A percentile compares a stretch with the other conserved stretches of the same genome.
phyloP scores from a whole-genome alignment of 1,140 invertebrate genomes.

The Drosophila malerkotliana region DNA sequence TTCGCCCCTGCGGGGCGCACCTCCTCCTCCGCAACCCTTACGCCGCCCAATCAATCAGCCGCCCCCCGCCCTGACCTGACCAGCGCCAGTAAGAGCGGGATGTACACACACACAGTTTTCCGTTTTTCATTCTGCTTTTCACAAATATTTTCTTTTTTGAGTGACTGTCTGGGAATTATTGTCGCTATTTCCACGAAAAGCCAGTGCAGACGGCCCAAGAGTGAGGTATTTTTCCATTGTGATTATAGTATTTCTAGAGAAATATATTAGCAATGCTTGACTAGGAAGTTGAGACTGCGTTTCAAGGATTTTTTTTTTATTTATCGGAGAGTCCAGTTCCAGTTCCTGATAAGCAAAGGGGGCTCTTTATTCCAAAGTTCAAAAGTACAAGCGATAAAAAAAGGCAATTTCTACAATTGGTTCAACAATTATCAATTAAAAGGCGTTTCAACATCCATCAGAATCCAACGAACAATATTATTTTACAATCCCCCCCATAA shows the following conservation, averaged over 20 bases:
- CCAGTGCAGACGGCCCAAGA: conserved; percentile 10
- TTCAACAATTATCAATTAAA: conserved; percentile 31
- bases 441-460: conserved; percentile 35
- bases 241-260: background rate
- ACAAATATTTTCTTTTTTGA: conserved; percentile 66
- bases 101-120: conserved; percentile 3
- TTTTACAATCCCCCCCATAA: conserved; percentile 41
- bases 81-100: conserved; percentile 4
- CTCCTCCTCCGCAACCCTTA: conserved; percentile 16
- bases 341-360: conserved; percentile 1
- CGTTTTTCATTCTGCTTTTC: conserved; percentile 42
- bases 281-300: too few relatives aligned
- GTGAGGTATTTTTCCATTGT: conserved; percentile 46
- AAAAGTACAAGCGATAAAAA: conserved; percentile 46
- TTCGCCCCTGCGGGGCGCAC: background rate
- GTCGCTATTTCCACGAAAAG: conserved; percentile 41
- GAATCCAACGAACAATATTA: conserved; percentile 27
- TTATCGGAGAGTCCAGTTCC: too few relatives aligned
- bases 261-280: too few relatives aligned
- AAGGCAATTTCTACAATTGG: conserved; percentile 26
- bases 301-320: too few relatives aligned
- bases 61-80: conserved; percentile 9
- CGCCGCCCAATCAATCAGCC: conserved; percentile 63
- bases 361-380: conserved; percentile 59
- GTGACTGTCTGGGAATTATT: conserved; percentile 56